Evolutionary conservation across 2,888 invertebrate species (phyloP).

Genomic region (Lycaena phlaeas): DNA sequence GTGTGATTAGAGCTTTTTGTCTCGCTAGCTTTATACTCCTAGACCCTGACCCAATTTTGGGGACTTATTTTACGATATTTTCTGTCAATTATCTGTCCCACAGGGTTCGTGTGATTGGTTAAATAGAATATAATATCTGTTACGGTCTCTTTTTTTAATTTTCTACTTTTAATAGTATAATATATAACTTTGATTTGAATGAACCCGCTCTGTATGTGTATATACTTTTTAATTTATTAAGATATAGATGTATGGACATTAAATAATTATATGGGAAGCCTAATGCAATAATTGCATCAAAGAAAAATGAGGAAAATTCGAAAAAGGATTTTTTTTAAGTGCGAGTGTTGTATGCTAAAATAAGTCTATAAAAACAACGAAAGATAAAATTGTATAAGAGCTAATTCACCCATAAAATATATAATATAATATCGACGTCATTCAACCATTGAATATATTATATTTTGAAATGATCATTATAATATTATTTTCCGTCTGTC

Average conservation of each 20-base stretch:
- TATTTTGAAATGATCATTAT: too few relatives aligned
- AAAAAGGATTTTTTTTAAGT: too few relatives aligned
- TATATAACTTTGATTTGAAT: conserved; percentile 7
- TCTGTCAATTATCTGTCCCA: conserved; percentile 65
- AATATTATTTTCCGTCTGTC: too few relatives aligned
- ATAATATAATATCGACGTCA: too few relatives aligned
- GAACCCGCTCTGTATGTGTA: conserved; percentile 4
- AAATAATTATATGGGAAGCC: too few relatives aligned
- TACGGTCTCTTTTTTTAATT: conserved; percentile 19
- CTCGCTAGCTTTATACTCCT: conserved; percentile 28
- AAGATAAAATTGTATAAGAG: too few relatives aligned
- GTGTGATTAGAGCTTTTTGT: background rate
- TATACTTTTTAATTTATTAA: background rate
- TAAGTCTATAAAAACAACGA: too few relatives aligned
- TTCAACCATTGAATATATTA: too few relatives aligned
- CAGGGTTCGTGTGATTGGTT: conserved; percentile 59
- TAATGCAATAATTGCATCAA: too few relatives aligned
- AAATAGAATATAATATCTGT: conserved; percentile 49
- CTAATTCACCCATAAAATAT: too few relatives aligned
- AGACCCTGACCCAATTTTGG: conserved; percentile 23
- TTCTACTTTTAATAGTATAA: conserved; percentile 1
- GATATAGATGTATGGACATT: background rate
- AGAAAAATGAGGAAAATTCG: too few relatives aligned
- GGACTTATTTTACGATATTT: conserved; percentile 58
- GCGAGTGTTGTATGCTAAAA: too few relatives aligned